Percentiles rank a stretch among this genome's conserved stretches.
These are phyloP conservation scores for Propithecus coquereli DNA, from an alignment of 2,113 vertebrate species.

Conservation along the genomic window DNA sequence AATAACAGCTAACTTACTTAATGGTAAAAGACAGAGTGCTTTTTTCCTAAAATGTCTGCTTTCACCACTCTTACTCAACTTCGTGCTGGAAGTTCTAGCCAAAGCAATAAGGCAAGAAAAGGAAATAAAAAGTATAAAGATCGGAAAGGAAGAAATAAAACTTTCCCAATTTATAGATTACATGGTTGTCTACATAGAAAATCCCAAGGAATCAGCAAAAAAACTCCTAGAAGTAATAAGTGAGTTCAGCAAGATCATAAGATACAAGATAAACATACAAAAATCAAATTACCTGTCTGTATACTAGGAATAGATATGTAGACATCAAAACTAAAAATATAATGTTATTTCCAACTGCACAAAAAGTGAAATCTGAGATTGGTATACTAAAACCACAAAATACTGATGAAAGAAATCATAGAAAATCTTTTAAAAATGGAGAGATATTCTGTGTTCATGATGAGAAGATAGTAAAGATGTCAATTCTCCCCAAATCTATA, in stretches of 20 bases:
- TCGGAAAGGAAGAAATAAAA: no score
- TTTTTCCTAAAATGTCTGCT: background rate
- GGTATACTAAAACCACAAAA: background rate
- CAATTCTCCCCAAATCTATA: background rate
- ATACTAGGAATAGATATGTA: background rate
- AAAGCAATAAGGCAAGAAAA: background rate
- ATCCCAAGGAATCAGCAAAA: background rate
- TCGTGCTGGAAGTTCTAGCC: background rate
- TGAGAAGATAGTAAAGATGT: background rate
- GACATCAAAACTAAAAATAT: background rate
- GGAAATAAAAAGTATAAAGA: background rate
- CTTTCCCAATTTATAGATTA: background rate
- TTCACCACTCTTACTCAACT: background rate
- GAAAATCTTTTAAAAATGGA: background rate
- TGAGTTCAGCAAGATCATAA: background rate
- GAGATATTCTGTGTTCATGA: background rate
- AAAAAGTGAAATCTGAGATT: background rate
- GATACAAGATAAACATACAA: background rate
- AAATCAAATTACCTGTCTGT: background rate
- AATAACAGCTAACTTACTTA: background rate
- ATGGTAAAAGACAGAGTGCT: background rate
- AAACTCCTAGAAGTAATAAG: background rate
- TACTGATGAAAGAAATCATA: background rate
- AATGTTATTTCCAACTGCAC: background rate
- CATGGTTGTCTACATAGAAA: background rate